Base-by-base conservation (phyloP, 1,140 invertebrate genomes). In the Antheraea mylitta region DNA sequence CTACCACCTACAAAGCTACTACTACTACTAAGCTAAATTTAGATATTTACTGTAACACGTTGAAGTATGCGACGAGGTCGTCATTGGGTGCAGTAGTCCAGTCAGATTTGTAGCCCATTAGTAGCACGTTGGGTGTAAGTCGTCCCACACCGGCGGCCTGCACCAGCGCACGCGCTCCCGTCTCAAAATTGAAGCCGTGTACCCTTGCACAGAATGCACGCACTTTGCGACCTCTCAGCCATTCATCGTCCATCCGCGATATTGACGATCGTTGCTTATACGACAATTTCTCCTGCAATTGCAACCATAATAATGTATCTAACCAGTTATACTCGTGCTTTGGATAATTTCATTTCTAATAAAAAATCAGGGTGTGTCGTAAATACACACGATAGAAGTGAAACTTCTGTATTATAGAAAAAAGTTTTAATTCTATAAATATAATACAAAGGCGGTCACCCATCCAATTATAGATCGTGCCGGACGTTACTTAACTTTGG, bases 21-120 rank as follows among this genome's bases (percentile, higher is more conserved):
- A n/a, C n/a, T n/a, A n/a, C n/a, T 38, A 9, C 9, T 38, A 38
- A 38, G 37, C 7, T 48, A 13, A 48, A 13, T 3, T 36, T 16
- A 36, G 18, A 64, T 7, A 94, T 96, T 96, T 93, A 99, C 98
- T 99, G 97, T 68, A 99, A 93, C n/a, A 98, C 95, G 78, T 97
- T 96, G 89, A 99, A 98, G 90, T 99, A 99, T 22, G 96, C 95
- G 22, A 96, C 93, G 0, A 99, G 94, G 74, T 97, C 96, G 48
- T 95, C 93, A 13, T 93, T 87, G 75, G 94, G 93, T 75, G 96
- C 96, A 6, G 90, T 94, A 45, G 93, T 87, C 98, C 99, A 99
- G 86, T 98, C 95, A 0, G 94, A 94, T 88, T 99, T 99, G 91
- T 97, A 99, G 7, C 99, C 99, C 94, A 99, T 96, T 74, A 99